Percentiles rank a stretch among this genome's conserved stretches.
These are phyloP conservation scores for Yasuhikotakia modesta DNA, from an alignment of 2,797 vertebrate genomes.

Conservation along the genomic window DNA sequence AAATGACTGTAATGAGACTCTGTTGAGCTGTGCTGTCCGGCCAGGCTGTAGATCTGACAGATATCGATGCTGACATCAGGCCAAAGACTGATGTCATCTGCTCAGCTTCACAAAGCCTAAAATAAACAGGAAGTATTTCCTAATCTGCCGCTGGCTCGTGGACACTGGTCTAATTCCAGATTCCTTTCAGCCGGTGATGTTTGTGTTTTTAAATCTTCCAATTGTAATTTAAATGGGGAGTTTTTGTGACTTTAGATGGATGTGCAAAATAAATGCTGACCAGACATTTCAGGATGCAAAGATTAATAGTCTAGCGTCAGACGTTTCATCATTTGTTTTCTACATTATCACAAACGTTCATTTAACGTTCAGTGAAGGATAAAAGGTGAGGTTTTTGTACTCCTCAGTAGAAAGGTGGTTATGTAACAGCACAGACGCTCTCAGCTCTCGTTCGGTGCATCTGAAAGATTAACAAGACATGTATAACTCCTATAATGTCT, in stretches of 20 bases:
- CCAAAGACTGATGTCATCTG: constrained; percentile 58
- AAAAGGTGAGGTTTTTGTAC: constrained; percentile 13
- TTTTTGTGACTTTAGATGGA: not conserved
- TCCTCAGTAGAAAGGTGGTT: constrained; percentile 21
- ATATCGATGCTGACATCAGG: constrained; percentile 62
- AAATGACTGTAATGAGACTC: constrained; percentile 58
- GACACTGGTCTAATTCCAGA: constrained; percentile 40
- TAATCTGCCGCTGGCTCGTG: constrained; percentile 34
- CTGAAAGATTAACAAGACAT: constrained; percentile 47
- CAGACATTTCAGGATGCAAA: not conserved
- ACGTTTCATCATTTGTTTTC: not conserved
- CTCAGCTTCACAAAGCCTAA: constrained; percentile 16
- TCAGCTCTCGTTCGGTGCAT: constrained; percentile 35
- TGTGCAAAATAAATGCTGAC: not conserved
- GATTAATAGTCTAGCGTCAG: not conserved
- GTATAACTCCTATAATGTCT: too few species aligned
- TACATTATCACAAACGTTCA: not conserved
- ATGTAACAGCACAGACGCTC: constrained; percentile 30
- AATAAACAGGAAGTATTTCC: constrained; percentile 49
- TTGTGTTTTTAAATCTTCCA: constrained; percentile 38
- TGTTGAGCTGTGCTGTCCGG: constrained; percentile 66
- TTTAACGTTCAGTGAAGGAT: constrained; percentile 31
- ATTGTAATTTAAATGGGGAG: not conserved
- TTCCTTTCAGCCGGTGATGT: constrained; percentile 31
- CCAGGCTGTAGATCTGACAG: constrained; percentile 62